Percentiles rank a stretch among this genome's conserved stretches.
Conservation (phyloP, 1,140 invertebrate genomes). For the Aethina tumida region DNA sequence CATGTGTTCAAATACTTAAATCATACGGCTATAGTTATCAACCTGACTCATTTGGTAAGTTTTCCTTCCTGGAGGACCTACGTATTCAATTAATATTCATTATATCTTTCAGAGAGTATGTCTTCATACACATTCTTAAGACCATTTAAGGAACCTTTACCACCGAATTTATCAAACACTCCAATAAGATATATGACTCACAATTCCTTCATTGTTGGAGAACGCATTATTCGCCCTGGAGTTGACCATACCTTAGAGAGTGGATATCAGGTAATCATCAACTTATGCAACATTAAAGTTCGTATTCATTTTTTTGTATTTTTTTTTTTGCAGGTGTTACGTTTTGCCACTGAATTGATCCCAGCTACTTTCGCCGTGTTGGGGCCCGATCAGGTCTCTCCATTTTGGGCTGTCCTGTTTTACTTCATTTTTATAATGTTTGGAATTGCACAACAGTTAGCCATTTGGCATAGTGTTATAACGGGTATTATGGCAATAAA, state of each 20-base stretch:
- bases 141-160: slow-evolving; percentile 39
- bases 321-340: slow-evolving; percentile 46
- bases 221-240: slow-evolving; percentile 49
- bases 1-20: slow-evolving; percentile 64
- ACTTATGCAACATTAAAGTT: slow-evolving; percentile 1
- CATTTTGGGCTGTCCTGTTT: slow-evolving; percentile 79
- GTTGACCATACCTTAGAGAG: slow-evolving; percentile 46
- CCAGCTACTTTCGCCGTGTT: slow-evolving; percentile 70
- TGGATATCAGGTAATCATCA: slow-evolving; percentile 54
- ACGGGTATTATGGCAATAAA: slow-evolving; percentile 71
- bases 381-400: slow-evolving; percentile 57
- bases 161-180: slow-evolving; percentile 37
- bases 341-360: slow-evolving; percentile 75
- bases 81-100: slow-evolving; percentile 11
- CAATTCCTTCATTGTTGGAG: slow-evolving; percentile 59
- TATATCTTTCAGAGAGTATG: slow-evolving; percentile 53
- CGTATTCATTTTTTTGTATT: slow-evolving; percentile 1
- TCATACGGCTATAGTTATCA: slow-evolving; percentile 61
- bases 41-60: slow-evolving; percentile 77
- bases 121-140: slow-evolving; percentile 63
- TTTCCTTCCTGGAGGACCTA: neutral
- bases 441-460: slow-evolving; percentile 69
- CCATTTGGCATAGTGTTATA: slow-evolving; percentile 62
- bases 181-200: slow-evolving; percentile 58
- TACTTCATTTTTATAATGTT: slow-evolving; percentile 79